phyloP scores from a whole-genome alignment of 2,888 invertebrate genomes.

The Cataglyphis altisquamis region DNA sequence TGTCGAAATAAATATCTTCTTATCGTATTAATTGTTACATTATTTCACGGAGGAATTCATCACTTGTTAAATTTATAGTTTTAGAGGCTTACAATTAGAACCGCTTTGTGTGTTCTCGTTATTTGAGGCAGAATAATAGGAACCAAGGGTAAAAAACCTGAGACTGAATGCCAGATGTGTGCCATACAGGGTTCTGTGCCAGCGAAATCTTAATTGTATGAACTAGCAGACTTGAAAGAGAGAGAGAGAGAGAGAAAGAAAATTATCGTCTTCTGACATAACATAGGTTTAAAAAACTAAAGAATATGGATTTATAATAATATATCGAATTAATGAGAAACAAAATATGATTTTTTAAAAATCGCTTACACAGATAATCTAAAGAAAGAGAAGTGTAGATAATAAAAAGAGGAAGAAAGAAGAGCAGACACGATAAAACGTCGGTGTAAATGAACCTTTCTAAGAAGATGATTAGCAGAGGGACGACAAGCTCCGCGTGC shows the following conservation, averaged over 20 bases:
- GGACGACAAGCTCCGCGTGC: slow-evolving; percentile 48
- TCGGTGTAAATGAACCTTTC: slow-evolving; percentile 63
- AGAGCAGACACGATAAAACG: background rate
- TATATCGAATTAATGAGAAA: slow-evolving; percentile 9
- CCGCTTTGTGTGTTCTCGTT: background rate
- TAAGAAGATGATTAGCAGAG: slow-evolving; percentile 66
- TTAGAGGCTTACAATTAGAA: background rate
- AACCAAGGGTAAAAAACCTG: slow-evolving; percentile 55
- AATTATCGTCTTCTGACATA: background rate
- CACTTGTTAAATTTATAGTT: background rate
- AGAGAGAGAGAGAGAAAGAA: background rate
- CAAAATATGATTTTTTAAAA: background rate
- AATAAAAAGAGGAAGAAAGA: background rate
- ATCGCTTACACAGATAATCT: background rate
- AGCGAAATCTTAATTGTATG: slow-evolving; percentile 49
- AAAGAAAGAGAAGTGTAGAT: background rate
- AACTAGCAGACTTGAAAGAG: background rate
- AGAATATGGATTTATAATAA: background rate
- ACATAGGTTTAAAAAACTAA: slow-evolving; percentile 8
- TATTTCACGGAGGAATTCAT: background rate
- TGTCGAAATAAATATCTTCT: background rate
- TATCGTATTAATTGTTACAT: background rate
- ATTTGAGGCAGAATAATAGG: slow-evolving; percentile 18
- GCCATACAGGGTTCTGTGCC: slow-evolving; percentile 23
- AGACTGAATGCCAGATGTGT: slow-evolving; percentile 68